Conservation (phyloP, 2,888 invertebrate species). For the Morinoia aosen region DNA sequence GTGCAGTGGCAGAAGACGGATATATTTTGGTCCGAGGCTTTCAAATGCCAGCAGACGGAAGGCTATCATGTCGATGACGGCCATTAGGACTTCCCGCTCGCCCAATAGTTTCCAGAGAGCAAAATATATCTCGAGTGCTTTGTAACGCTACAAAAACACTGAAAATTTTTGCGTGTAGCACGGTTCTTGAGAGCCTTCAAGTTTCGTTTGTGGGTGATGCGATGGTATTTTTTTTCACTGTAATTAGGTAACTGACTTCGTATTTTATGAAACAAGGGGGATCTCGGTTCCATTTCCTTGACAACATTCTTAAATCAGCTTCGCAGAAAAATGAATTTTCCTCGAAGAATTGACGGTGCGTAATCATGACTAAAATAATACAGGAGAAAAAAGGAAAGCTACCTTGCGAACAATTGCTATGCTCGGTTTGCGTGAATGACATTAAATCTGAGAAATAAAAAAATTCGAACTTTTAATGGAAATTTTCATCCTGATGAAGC, state of each 20-base stretch:
- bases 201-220: background rate
- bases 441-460: background rate
- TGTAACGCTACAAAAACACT: background rate
- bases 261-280: background rate
- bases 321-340: background rate
- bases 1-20: conserved; percentile 26
- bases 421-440: background rate
- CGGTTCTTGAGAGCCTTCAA: background rate
- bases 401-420: background rate
- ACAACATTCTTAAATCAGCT: background rate
- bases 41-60: conserved; percentile 31
- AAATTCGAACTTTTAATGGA: background rate
- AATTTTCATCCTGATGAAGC: background rate
- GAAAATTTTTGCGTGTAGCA: background rate
- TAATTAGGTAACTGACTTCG: background rate
- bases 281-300: background rate
- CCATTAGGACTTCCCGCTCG: conserved; percentile 32
- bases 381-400: background rate
- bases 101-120: background rate
- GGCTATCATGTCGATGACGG: conserved; percentile 35
- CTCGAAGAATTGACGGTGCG: background rate
- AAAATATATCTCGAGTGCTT: background rate
- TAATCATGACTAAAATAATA: background rate
- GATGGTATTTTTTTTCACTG: background rate
- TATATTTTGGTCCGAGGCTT: conserved; percentile 40